Percentiles rank a stretch among this genome's conserved stretches.
phyloP scores from a whole-genome alignment of 2,797 vertebrate species.

The Tinamus major region DNA sequence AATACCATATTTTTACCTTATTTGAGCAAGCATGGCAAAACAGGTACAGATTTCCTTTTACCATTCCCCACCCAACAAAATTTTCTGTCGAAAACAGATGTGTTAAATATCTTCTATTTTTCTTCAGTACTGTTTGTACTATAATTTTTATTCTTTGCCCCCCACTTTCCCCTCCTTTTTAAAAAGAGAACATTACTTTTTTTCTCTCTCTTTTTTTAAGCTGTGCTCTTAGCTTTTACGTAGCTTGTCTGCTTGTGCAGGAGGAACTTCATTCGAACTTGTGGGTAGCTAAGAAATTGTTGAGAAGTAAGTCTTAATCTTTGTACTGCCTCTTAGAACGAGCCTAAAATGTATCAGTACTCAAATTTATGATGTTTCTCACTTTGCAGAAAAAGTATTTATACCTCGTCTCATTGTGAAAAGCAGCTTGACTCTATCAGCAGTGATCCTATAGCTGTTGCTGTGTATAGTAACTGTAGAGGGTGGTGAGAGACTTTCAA shows the following conservation, averaged over 20 bases:
- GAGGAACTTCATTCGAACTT: not conserved
- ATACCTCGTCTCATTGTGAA: not conserved
- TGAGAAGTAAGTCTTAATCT: not conserved
- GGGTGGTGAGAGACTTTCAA: not conserved
- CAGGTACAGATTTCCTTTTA: not conserved
- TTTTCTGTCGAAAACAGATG: no score
- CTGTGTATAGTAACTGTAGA: not conserved
- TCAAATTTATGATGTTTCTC: not conserved
- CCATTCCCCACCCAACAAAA: not conserved
- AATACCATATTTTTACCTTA: not conserved
- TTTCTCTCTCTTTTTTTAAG: no score
- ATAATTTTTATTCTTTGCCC: not conserved
- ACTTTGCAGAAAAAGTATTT: not conserved
- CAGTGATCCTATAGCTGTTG: not conserved
- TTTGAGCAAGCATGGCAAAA: fast-evolving
- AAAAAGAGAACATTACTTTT: not conserved
- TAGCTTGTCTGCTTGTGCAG: not conserved
- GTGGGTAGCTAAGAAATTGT: not conserved
- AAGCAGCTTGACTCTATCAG: not conserved
- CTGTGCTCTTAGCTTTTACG: not conserved
- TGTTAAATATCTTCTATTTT: not conserved
- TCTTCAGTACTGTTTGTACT: not conserved
- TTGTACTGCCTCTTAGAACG: not conserved
- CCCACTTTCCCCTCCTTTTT: not conserved
- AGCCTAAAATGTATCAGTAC: not conserved